Percentiles rank a stretch among this genome's conserved stretches.
These are phyloP conservation scores for Caenorhabditis latens DNA, from an alignment of 1,140 invertebrate species.

Conservation along the genomic window DNA sequence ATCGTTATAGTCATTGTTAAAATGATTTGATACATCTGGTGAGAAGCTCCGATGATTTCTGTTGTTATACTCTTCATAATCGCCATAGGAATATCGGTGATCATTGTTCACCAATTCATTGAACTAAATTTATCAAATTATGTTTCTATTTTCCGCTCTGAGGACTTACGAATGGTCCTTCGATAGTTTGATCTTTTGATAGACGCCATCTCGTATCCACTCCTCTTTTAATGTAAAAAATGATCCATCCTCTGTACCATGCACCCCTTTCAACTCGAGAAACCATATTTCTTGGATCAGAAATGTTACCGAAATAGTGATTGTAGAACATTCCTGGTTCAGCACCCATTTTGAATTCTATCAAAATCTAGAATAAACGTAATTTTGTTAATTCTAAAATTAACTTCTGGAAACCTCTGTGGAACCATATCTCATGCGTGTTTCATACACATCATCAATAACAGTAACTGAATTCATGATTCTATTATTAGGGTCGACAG, in stretches of 20 bases:
- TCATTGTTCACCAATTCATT: no score
- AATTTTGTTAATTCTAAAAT: background rate
- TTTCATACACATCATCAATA: background rate
- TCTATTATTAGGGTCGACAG: background rate
- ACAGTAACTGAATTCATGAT: background rate
- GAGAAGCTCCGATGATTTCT: no score
- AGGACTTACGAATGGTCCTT: background rate
- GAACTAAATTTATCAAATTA: no score
- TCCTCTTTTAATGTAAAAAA: background rate
- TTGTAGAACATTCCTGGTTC: background rate
- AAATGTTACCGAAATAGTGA: background rate
- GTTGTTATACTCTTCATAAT: no score
- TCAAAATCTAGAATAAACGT: background rate
- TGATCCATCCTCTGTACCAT: constrained; percentile 13
- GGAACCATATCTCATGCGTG: background rate
- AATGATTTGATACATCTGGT: no score
- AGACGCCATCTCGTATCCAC: background rate
- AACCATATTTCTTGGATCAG: background rate
- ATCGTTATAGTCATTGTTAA: no score
- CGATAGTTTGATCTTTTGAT: background rate
- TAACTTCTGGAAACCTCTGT: background rate
- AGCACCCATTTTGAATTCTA: background rate
- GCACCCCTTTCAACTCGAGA: background rate
- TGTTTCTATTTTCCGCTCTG: background rate
- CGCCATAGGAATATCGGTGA: no score